phyloP scores from a whole-genome alignment of 2,888 invertebrate genomes.

The Xestia xanthographa region DNA sequence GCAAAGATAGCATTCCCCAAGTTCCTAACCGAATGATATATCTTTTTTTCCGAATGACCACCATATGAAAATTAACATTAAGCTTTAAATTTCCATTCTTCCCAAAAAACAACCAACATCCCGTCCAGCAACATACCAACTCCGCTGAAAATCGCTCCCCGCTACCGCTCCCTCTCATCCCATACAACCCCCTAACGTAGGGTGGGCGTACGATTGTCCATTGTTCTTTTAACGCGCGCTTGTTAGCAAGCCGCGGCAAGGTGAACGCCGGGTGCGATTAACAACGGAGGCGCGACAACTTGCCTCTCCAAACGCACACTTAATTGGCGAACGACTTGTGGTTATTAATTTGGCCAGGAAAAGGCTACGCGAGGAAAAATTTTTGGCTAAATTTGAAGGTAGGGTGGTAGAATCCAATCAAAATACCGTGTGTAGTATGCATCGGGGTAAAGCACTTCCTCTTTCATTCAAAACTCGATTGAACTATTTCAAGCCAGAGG shows the following conservation, averaged over 20 bases:
- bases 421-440: background rate
- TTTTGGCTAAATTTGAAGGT: constrained; percentile 14
- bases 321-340: constrained; percentile 65
- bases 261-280: constrained; percentile 79
- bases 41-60: background rate
- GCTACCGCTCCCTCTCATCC: constrained; percentile 43
- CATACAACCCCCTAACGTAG: constrained; percentile 46
- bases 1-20: background rate
- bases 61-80: background rate
- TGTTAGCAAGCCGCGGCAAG: constrained; percentile 83
- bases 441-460: background rate
- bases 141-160: background rate
- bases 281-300: constrained; percentile 67
- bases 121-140: background rate
- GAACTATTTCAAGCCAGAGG: background rate
- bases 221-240: constrained; percentile 90
- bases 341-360: constrained; percentile 57
- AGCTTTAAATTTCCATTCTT: background rate
- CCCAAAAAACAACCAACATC: background rate
- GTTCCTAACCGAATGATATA: background rate
- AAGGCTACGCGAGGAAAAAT: constrained; percentile 1
- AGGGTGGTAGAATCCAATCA: background rate
- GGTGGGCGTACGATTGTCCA: constrained; percentile 83
- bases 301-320: constrained; percentile 63
- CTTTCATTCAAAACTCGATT: background rate